Conservation (phyloP, 2,113 vertebrate genomes). For the Carassius gibelio region DNA sequence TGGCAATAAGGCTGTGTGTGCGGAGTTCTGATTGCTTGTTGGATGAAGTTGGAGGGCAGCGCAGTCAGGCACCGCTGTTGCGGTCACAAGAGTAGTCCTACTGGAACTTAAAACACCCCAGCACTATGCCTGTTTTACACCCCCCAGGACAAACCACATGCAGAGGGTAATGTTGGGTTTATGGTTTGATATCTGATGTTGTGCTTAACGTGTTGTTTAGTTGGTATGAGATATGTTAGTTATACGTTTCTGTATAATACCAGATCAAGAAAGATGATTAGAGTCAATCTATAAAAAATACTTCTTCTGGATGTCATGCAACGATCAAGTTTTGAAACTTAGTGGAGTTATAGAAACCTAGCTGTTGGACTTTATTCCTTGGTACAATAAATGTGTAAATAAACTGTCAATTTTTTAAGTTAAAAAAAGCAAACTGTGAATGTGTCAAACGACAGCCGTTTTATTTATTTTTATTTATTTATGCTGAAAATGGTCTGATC, state of each 20-base stretch:
- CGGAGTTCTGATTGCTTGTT: background rate
- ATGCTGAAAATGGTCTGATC: background rate
- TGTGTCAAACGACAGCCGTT: background rate
- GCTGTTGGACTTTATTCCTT: background rate
- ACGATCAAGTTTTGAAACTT: background rate
- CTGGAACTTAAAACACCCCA: background rate
- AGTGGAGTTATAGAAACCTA: background rate
- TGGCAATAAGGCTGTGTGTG: background rate
- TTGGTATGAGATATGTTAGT: background rate
- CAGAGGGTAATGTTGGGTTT: conserved; percentile 15
- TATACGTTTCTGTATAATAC: background rate
- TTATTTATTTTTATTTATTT: background rate
- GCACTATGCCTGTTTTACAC: conserved; percentile 1
- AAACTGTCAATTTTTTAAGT: background rate
- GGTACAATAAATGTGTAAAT: background rate
- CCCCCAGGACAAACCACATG: background rate
- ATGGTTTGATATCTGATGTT: background rate
- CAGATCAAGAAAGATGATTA: background rate
- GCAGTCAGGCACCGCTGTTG: background rate
- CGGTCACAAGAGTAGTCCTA: background rate
- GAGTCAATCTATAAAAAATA: background rate
- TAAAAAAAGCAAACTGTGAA: background rate
- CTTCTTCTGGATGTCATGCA: background rate
- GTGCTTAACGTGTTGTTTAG: background rate
- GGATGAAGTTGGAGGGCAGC: background rate